These are phyloP conservation scores for Azemiops feae DNA, from an alignment of 2,113 vertebrate species.

Conservation along the genomic window DNA sequence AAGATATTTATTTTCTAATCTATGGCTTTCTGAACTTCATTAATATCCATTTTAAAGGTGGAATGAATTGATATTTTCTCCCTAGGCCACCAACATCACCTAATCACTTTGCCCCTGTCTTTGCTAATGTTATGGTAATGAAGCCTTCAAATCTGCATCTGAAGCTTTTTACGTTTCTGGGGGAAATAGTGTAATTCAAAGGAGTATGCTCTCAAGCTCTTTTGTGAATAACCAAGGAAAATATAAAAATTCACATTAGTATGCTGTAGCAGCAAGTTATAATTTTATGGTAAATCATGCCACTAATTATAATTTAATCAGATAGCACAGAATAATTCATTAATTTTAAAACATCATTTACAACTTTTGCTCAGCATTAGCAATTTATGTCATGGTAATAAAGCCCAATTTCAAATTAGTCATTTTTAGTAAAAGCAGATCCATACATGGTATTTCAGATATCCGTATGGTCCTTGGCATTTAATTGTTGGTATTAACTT, in stretches of 20 bases:
- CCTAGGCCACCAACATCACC: neutral
- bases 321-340: neutral
- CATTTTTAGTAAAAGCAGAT: neutral
- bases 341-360: neutral
- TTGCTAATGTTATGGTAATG: neutral
- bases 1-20: conserved; percentile 5
- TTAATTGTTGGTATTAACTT: neutral
- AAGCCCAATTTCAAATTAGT: neutral
- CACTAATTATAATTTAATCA: conserved; percentile 1
- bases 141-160: neutral
- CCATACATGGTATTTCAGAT: neutral
- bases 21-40: conserved; percentile 12
- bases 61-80: conserved; percentile 14
- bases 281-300: neutral
- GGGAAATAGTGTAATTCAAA: neutral
- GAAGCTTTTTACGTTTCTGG: neutral
- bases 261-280: neutral
- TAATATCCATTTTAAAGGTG: conserved; percentile 12
- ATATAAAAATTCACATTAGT: neutral
- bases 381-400: neutral
- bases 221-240: neutral
- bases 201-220: neutral
- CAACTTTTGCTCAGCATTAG: neutral
- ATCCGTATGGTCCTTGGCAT: neutral
- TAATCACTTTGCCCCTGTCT: conserved; percentile 20